Conservation (phyloP, 2,113 vertebrate genomes). For the Martes martes region DNA sequence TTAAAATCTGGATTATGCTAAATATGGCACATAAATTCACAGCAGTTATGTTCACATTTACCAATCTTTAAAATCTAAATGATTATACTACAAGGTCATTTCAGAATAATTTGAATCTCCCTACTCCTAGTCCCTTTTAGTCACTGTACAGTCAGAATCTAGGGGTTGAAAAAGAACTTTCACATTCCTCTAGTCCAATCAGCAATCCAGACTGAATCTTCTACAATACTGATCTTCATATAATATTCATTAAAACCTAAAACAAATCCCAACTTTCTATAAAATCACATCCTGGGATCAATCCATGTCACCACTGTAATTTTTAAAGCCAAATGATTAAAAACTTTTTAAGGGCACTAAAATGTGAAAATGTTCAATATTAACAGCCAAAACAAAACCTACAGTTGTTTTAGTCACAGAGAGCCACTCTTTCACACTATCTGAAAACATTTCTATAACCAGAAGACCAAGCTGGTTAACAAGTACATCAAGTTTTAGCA, state of each 20-base stretch:
- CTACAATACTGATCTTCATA: constrained; percentile 9
- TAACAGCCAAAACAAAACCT: constrained; percentile 43
- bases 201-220: constrained; percentile 43
- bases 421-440: constrained; percentile 51
- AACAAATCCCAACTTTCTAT: constrained; percentile 44
- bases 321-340: constrained; percentile 41
- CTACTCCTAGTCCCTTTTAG: constrained; percentile 23
- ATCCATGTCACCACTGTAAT: background rate
- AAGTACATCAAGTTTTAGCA: constrained; percentile 78
- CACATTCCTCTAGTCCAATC: constrained; percentile 22
- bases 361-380: constrained; percentile 39
- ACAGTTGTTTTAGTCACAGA: constrained; percentile 32
- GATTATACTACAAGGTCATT: constrained; percentile 13
- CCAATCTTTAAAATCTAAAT: constrained; percentile 51
- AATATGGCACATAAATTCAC: constrained; percentile 33
- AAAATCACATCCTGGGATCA: constrained; percentile 36
- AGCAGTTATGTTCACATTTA: background rate
- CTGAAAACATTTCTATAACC: constrained; percentile 64
- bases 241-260: constrained; percentile 29
- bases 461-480: constrained; percentile 70
- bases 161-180: constrained; percentile 8
- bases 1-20: constrained; percentile 27
- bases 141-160: constrained; percentile 33
- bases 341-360: background rate
- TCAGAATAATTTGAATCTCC: constrained; percentile 27